Evolutionary conservation across 2,113 vertebrate genomes (phyloP).

Genomic region (Serilophus lunatus): DNA sequence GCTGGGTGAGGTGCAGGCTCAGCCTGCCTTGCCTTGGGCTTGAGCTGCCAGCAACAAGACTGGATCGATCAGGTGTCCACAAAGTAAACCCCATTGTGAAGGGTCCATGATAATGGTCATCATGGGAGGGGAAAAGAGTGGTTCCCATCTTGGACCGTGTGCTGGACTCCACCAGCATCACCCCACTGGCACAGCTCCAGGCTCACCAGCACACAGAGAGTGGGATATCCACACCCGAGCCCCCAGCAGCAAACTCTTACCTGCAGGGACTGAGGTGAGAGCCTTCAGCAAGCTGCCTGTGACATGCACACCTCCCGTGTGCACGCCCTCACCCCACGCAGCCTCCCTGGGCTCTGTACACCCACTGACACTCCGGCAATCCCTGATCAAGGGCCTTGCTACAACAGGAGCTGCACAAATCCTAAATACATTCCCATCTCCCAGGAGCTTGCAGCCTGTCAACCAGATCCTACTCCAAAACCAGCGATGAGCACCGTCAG

Average conservation of each 20-base stretch:
- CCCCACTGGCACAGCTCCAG: background rate
- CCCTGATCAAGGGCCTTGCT: background rate
- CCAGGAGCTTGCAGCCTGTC: background rate
- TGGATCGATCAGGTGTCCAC: rapidly evolving
- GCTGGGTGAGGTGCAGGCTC: background rate
- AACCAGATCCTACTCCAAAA: background rate
- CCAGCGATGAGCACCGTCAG: background rate
- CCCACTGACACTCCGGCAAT: rapidly evolving
- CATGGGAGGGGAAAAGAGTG: rapidly evolving
- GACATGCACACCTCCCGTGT: background rate
- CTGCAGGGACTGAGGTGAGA: background rate
- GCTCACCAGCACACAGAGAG: background rate
- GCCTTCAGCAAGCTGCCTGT: background rate
- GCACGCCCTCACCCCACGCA: rapidly evolving
- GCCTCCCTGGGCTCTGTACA: background rate
- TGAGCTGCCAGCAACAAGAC: background rate
- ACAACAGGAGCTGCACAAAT: background rate
- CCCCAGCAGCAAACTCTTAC: background rate
- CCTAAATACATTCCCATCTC: background rate
- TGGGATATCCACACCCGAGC: rapidly evolving
- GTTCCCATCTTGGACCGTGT: background rate
- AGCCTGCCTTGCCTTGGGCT: background rate
- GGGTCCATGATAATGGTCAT: rapidly evolving
- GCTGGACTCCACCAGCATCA: background rate
- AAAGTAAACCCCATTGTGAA: rapidly evolving